These are phyloP conservation scores for Astropecten irregularis DNA, from an alignment of 53 echinoderm and acorn worm genomes.

Conservation along the genomic window DNA sequence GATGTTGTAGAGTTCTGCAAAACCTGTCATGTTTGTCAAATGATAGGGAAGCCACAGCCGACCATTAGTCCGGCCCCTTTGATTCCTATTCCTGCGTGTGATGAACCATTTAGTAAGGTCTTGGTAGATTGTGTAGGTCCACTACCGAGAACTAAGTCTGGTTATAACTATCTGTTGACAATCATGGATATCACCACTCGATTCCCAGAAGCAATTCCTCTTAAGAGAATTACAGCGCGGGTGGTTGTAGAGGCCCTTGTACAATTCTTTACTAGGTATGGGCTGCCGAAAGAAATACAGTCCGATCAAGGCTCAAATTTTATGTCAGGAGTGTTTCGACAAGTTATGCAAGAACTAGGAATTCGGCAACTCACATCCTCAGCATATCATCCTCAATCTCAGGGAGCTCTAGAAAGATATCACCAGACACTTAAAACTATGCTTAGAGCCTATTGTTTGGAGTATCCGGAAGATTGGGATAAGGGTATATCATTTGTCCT, in stretches of 20 bases:
- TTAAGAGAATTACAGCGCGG: conserved; percentile 47
- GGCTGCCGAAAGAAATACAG: conserved; percentile 64
- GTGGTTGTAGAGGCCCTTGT: conserved; percentile 54
- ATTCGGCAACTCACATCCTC: conserved; percentile 57
- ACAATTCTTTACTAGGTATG: conserved; percentile 62
- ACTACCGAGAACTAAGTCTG: conserved; percentile 46
- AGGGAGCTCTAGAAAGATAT: conserved; percentile 64
- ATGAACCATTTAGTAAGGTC: conserved; percentile 56
- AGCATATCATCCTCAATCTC: conserved; percentile 69
- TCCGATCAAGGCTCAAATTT: conserved; percentile 69
- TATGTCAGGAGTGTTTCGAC: conserved; percentile 55
- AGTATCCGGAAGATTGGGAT: conserved; percentile 57
- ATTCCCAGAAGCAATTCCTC: conserved; percentile 69
- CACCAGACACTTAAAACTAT: conserved; percentile 66
- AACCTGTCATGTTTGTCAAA: conserved; percentile 60
- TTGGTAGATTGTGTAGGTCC: conserved; percentile 69
- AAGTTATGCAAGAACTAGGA: conserved; percentile 50
- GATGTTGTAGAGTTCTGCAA: conserved; percentile 42
- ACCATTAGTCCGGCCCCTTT: conserved; percentile 54
- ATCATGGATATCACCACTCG: conserved; percentile 54
- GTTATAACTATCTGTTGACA: conserved; percentile 55
- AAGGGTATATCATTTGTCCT: conserved; percentile 55
- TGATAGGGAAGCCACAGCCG: conserved; percentile 61
- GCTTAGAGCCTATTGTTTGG: conserved; percentile 29
- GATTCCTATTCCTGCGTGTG: conserved; percentile 60